phyloP scores from a whole-genome alignment of 2,888 invertebrate genomes.

The Piscicola geometra region DNA sequence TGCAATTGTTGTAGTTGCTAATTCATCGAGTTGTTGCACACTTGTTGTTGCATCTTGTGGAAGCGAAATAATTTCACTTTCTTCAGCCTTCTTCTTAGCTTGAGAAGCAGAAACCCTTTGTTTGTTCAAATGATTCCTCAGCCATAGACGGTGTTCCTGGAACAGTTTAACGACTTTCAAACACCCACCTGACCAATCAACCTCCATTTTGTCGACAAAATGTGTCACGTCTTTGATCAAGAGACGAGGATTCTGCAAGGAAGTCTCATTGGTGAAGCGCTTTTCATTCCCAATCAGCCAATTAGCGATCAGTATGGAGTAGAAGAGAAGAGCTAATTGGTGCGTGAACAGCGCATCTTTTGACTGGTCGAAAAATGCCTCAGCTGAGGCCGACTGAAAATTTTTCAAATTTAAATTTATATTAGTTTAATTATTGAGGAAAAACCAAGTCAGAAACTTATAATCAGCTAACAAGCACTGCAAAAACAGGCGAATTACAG shows the following conservation, averaged over 20 bases:
- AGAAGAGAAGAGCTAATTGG: slow-evolving; percentile 43
- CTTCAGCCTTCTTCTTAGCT: no score
- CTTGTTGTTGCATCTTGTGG: not conserved
- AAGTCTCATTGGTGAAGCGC: not conserved
- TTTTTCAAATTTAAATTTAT: no score
- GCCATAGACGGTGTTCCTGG: not conserved
- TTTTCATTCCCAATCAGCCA: slow-evolving; percentile 34
- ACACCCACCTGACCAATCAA: not conserved
- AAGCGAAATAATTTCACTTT: no score
- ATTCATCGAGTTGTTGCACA: not conserved
- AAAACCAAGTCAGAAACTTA: no score
- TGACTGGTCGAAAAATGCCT: not conserved
- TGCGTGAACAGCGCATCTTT: not conserved
- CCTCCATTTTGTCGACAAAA: not conserved
- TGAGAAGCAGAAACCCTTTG: no score
- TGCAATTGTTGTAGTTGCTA: not conserved
- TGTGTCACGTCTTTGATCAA: not conserved
- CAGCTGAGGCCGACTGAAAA: not conserved
- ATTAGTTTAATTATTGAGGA: no score
- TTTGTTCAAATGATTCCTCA: not conserved
- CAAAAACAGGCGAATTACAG: no score
- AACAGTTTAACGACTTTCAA: not conserved
- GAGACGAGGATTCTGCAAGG: not conserved
- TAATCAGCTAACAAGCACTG: no score
- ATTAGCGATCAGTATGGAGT: slow-evolving; percentile 46